Percentiles rank a stretch among this genome's conserved stretches.
These are phyloP conservation scores for Halictus ligatus DNA, from an alignment of 2,888 invertebrate species.

Conservation along the genomic window DNA sequence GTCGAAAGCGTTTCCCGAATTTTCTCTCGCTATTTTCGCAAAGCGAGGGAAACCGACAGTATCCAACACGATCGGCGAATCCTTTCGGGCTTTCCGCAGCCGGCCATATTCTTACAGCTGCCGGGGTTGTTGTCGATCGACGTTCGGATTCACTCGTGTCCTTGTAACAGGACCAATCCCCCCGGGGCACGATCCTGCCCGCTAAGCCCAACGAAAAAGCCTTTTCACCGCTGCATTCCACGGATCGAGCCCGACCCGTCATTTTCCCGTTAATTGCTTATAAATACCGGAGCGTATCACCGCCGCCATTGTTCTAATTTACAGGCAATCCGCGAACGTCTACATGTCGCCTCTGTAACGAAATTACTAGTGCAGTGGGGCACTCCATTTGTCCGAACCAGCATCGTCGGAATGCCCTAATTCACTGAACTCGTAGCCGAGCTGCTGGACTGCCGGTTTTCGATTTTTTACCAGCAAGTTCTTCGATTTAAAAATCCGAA, in stretches of 20 bases:
- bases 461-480: too few relatives aligned
- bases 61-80: conserved; percentile 59
- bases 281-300: conserved; percentile 24
- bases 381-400: too few relatives aligned
- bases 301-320: neutral
- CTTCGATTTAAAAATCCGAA: too few relatives aligned
- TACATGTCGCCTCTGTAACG: too few relatives aligned
- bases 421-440: too few relatives aligned
- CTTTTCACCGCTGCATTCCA: conserved; percentile 12
- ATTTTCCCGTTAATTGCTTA: conserved; percentile 35
- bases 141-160: conserved; percentile 2
- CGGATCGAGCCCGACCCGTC: conserved; percentile 13
- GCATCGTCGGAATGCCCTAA: too few relatives aligned
- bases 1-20: conserved; percentile 68
- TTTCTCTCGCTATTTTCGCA: conserved; percentile 69
- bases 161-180: conserved; percentile 32
- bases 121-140: conserved; percentile 15
- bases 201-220: conserved; percentile 32
- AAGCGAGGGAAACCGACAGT: conserved; percentile 49
- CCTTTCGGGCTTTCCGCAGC: conserved; percentile 30
- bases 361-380: too few relatives aligned
- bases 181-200: conserved; percentile 8
- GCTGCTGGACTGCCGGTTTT: too few relatives aligned
- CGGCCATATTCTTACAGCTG: conserved; percentile 44
- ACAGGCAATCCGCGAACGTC: neutral